phyloP scores from a whole-genome alignment of 2,888 invertebrate genomes.

The Nebria salina region DNA sequence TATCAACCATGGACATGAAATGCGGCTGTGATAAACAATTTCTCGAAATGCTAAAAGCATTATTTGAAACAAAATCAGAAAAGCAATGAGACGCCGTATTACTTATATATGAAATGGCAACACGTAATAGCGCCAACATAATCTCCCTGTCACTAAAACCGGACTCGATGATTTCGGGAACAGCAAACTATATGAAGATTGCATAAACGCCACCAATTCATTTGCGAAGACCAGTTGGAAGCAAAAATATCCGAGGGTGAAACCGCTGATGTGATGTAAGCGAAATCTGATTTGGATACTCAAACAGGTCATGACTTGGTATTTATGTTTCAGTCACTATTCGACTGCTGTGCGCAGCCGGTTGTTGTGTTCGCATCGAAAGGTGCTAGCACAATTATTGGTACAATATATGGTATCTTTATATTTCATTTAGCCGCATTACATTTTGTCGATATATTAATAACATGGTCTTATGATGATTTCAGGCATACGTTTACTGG shows the following conservation, averaged over 20 bases:
- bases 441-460: no score
- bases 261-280: no score
- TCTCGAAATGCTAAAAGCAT: slow-evolving; percentile 48
- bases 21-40: slow-evolving; percentile 50
- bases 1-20: no score
- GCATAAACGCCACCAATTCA: no score
- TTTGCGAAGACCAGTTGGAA: no score
- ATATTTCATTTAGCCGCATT: no score
- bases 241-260: no score
- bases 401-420: no score
- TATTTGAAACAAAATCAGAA: slow-evolving; percentile 46
- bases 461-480: slow-evolving; percentile 25
- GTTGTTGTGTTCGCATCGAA: slow-evolving; percentile 50
- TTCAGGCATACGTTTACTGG: slow-evolving; percentile 48
- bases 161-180: slow-evolving; percentile 47
- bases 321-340: slow-evolving; percentile 50
- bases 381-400: no score
- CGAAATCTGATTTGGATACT: no score
- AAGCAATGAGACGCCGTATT: slow-evolving; percentile 48
- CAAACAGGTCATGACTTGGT: slow-evolving; percentile 46
- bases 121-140: not conserved
- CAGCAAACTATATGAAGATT: slow-evolving; percentile 40
- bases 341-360: slow-evolving; percentile 49
- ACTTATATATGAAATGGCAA: slow-evolving; percentile 48
- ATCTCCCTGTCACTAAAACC: not conserved